Conservation (phyloP, 2,113 vertebrate species). For the Pristiophorus japonicus region DNA sequence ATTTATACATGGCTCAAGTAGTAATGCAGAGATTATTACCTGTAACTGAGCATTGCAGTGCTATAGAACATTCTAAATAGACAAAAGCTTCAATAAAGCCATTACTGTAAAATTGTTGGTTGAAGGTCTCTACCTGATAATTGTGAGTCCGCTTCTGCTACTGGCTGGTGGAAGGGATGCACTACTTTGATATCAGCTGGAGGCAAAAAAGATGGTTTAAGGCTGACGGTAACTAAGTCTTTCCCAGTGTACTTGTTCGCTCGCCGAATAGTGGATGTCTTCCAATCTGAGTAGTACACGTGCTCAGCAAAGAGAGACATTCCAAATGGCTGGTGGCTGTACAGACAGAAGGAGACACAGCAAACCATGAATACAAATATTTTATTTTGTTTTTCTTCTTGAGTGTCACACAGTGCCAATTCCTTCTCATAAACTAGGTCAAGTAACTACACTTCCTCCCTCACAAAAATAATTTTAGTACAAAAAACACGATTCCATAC, state of each 20-base stretch:
- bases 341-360: slow-evolving; percentile 40
- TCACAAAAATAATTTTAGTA: not conserved
- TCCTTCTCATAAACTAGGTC: not conserved
- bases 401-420: not conserved
- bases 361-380: not conserved
- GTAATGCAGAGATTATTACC: not conserved
- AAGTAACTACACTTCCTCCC: not conserved
- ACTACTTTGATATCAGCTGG: slow-evolving; percentile 66
- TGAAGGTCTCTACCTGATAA: not conserved
- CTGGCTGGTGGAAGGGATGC: slow-evolving; percentile 65
- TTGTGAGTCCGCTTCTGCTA: slow-evolving; percentile 34
- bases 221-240: slow-evolving; percentile 57
- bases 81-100: not conserved
- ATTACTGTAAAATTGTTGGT: too few species aligned
- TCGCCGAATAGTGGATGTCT: slow-evolving; percentile 60
- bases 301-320: slow-evolving; percentile 69
- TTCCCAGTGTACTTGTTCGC: slow-evolving; percentile 72
- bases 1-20: not conserved
- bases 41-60: not conserved
- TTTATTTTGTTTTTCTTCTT: not conserved
- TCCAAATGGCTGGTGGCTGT: slow-evolving; percentile 57
- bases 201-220: slow-evolving; percentile 51
- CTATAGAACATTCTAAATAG: not conserved
- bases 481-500: not conserved
- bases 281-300: slow-evolving; percentile 69